Conservation (phyloP, 2,888 invertebrate genomes). For the Dryomyza anilis region DNA sequence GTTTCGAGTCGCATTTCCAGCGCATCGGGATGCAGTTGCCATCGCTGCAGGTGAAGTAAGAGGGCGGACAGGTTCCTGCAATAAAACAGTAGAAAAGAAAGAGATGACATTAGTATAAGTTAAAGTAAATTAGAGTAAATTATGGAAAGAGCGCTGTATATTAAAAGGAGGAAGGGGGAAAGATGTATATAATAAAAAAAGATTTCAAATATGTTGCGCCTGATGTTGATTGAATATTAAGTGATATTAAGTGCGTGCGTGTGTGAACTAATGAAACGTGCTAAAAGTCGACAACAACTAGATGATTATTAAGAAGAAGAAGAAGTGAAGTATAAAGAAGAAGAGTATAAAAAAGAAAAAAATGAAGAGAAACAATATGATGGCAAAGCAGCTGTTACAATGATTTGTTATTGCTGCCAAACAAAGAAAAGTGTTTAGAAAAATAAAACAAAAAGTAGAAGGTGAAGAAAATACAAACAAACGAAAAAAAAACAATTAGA, state of each 20-base stretch:
- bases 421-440: background rate
- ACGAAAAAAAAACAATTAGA: background rate
- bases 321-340: too few species aligned
- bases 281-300: background rate
- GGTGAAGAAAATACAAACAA: background rate
- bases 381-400: too few species aligned
- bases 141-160: background rate
- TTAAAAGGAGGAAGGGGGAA: background rate
- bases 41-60: constrained; percentile 59
- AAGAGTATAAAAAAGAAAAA: too few species aligned
- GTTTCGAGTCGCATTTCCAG: constrained; percentile 67
- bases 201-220: too few species aligned
- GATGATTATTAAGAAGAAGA: too few species aligned
- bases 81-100: constrained; percentile 25
- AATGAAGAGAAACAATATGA: too few species aligned
- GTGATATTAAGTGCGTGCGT: background rate
- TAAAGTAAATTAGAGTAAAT: background rate
- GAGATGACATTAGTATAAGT: background rate
- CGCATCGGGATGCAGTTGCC: constrained; percentile 67
- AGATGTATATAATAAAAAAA: background rate
- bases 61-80: constrained; percentile 52
- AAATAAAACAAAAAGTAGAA: background rate
- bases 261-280: constrained; percentile 7
- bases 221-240: background rate
- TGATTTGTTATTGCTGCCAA: background rate